Conservation (phyloP, 2,797 vertebrate species). For the Scyliorhinus canicula region DNA sequence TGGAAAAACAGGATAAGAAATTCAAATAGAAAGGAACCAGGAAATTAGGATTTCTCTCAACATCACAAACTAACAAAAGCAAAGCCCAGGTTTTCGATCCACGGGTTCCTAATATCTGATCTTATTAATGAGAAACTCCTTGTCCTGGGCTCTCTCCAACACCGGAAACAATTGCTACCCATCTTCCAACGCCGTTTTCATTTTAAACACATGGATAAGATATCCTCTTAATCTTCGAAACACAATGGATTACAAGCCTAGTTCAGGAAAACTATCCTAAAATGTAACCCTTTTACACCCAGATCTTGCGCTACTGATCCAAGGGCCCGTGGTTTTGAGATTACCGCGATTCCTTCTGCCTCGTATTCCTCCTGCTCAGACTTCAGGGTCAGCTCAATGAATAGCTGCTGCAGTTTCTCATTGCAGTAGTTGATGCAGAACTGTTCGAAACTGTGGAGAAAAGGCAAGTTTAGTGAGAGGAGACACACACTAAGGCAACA, state of each 20-base stretch:
- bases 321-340: background rate
- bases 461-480: slow-evolving; percentile 23
- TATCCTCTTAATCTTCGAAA: background rate
- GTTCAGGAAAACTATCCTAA: background rate
- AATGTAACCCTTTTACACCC: background rate
- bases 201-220: too few relatives aligned
- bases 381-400: slow-evolving; percentile 92
- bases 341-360: slow-evolving; percentile 89
- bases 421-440: slow-evolving; percentile 98
- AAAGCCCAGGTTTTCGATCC: background rate
- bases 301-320: too few relatives aligned
- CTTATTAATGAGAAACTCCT: background rate
- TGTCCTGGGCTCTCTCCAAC: background rate
- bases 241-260: background rate
- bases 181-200: background rate
- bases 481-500: background rate
- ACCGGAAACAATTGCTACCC: background rate
- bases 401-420: slow-evolving; percentile 94
- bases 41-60: background rate
- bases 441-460: slow-evolving; percentile 79
- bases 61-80: background rate
- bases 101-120: background rate
- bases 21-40: slow-evolving; percentile 40
- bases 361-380: slow-evolving; percentile 97
- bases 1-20: slow-evolving; percentile 46